Conservation (phyloP, 2,888 invertebrate genomes). For the Exephanes ischioxanthus region DNA sequence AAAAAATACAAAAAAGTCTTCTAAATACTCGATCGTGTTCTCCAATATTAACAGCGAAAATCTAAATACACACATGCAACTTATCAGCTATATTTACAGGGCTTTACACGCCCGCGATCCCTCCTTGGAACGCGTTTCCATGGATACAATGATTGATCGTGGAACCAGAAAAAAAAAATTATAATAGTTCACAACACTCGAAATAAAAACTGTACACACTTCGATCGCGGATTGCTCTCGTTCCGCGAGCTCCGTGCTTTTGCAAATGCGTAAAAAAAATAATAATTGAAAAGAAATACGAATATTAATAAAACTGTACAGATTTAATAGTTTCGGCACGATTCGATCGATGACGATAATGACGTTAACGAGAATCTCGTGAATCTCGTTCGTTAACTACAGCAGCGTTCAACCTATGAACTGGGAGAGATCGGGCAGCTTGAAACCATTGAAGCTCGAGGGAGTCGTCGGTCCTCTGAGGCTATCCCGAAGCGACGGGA, state of each 20-base stretch:
- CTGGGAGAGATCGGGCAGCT: slow-evolving; percentile 92
- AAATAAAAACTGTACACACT: slow-evolving; percentile 62
- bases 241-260: slow-evolving; percentile 8
- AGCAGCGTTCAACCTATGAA: slow-evolving; percentile 87
- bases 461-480: slow-evolving; percentile 77
- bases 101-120: slow-evolving; percentile 44
- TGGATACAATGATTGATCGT: slow-evolving; percentile 9
- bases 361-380: not conserved
- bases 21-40: not conserved
- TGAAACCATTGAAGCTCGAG: slow-evolving; percentile 87
- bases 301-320: slow-evolving; percentile 61
- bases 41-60: slow-evolving; percentile 21
- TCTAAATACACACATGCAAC: slow-evolving; percentile 65
- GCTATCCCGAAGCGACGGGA: slow-evolving; percentile 74
- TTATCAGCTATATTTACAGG: slow-evolving; percentile 80
- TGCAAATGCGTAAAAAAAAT: slow-evolving; percentile 32
- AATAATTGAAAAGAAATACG: slow-evolving; percentile 7
- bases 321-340: slow-evolving; percentile 44
- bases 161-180: slow-evolving; percentile 21
- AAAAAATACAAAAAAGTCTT: not conserved
- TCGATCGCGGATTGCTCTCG: slow-evolving; percentile 12
- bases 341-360: slow-evolving; percentile 27
- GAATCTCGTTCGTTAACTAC: not conserved
- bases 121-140: slow-evolving; percentile 11
- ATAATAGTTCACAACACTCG: slow-evolving; percentile 28